These are phyloP conservation scores for Lagria hirta DNA, from an alignment of 2,888 invertebrate species.

Conservation along the genomic window DNA sequence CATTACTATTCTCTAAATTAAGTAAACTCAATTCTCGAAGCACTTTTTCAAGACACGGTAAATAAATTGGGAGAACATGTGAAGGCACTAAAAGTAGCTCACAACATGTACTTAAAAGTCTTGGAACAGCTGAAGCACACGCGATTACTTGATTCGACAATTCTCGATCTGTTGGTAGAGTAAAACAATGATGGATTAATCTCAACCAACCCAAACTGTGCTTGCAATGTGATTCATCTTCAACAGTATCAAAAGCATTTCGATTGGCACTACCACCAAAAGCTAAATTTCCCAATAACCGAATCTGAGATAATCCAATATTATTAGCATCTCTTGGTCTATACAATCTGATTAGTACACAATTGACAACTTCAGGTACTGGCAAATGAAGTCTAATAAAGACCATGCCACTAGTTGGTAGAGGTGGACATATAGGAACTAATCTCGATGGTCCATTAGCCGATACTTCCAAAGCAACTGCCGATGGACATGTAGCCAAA, in stretches of 20 bases:
- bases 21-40: constrained; percentile 69
- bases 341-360: constrained; percentile 72
- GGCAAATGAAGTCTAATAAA: constrained; percentile 82
- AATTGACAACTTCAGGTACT: constrained; percentile 82
- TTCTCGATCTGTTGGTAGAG: constrained; percentile 53
- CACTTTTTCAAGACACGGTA: constrained; percentile 67
- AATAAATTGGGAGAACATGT: constrained; percentile 62
- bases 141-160: constrained; percentile 57
- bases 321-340: constrained; percentile 88
- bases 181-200: constrained; percentile 77
- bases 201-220: constrained; percentile 76
- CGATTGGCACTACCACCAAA: constrained; percentile 62
- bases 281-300: constrained; percentile 81
- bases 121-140: constrained; percentile 67
- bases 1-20: constrained; percentile 62
- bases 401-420: constrained; percentile 84
- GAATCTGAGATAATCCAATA: constrained; percentile 85
- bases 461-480: constrained; percentile 83
- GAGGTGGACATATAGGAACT: constrained; percentile 82
- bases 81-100: constrained; percentile 72
- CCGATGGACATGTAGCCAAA: constrained; percentile 83
- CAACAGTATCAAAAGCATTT: constrained; percentile 50
- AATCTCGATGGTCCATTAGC: constrained; percentile 76
- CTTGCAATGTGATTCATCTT: constrained; percentile 59
- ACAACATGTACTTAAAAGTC: constrained; percentile 70